Percentiles rank a stretch among this genome's conserved stretches.
phyloP scores from a whole-genome alignment of 2,113 vertebrate genomes.

The Choloepus hoffmanni region DNA sequence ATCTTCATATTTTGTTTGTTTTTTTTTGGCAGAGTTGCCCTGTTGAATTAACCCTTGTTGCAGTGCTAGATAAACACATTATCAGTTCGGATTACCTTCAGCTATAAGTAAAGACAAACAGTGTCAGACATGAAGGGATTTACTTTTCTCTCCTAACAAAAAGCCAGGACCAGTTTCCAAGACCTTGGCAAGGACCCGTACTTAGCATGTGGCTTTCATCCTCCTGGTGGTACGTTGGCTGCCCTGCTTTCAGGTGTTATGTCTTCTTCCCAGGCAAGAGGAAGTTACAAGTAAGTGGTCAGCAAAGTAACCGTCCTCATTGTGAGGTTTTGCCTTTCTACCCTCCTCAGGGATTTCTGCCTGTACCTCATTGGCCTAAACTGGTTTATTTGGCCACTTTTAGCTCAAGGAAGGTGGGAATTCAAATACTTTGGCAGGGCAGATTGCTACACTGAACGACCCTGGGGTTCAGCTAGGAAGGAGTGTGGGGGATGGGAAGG shows the following conservation, averaged over 20 bases:
- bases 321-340: neutral
- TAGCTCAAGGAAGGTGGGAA: neutral
- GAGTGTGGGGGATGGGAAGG: neutral
- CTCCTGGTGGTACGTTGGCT: neutral
- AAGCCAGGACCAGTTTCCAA: neutral
- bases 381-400: neutral
- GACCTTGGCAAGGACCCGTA: neutral
- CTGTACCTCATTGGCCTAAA: neutral
- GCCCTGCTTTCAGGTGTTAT: neutral
- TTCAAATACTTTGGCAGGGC: neutral
- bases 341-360: neutral
- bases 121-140: neutral
- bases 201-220: neutral
- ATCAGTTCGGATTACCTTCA: neutral
- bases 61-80: neutral
- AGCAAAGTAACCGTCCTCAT: neutral
- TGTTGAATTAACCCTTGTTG: neutral
- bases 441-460: neutral
- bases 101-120: neutral
- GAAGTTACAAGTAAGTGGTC: neutral
- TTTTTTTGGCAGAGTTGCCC: neutral
- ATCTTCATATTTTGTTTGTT: neutral
- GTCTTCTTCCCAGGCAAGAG: neutral
- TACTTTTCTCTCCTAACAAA: neutral
- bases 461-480: neutral